Conservation (phyloP, 2,797 vertebrate genomes). For the Anniella stebbinsi region DNA sequence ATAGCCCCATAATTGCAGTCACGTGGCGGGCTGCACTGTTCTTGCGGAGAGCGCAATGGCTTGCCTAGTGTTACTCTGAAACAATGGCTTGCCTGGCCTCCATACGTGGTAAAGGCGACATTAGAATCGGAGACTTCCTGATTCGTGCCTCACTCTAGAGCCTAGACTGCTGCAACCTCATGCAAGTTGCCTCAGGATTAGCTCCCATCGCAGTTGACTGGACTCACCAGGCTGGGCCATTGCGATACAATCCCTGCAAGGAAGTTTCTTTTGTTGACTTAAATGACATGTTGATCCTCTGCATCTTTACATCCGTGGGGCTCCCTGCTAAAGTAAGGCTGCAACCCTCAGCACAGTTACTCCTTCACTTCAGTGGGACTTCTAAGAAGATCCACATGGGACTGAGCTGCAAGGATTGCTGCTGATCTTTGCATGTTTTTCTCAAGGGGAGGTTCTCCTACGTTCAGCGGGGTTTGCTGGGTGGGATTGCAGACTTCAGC, state of each 20-base stretch:
- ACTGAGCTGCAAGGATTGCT: neutral
- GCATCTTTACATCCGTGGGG: too few relatives aligned
- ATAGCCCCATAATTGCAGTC: neutral
- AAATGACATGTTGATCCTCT: neutral
- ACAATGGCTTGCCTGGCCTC: too few relatives aligned
- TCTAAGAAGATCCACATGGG: neutral
- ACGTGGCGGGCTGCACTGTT: too few relatives aligned
- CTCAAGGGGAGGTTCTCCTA: neutral
- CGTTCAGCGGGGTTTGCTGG: neutral
- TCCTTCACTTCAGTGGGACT: neutral
- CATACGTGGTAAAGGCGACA: neutral
- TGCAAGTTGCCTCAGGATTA: neutral
- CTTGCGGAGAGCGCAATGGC: neutral
- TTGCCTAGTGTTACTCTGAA: too few relatives aligned
- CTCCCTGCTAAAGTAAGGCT: too few relatives aligned
- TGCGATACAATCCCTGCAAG: neutral
- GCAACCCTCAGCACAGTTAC: neutral
- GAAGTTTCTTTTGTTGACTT: neutral
- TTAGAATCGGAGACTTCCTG: neutral
- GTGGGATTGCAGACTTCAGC: neutral
- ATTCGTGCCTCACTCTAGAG: neutral
- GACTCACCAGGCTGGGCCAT: neutral
- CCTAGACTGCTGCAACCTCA: neutral
- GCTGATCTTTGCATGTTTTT: neutral
- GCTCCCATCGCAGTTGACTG: neutral